A percentile compares a stretch with the other conserved stretches of the same genome.
phyloP scores from a whole-genome alignment of 2,888 invertebrate genomes.

The Mimumesa dahlbomi region DNA sequence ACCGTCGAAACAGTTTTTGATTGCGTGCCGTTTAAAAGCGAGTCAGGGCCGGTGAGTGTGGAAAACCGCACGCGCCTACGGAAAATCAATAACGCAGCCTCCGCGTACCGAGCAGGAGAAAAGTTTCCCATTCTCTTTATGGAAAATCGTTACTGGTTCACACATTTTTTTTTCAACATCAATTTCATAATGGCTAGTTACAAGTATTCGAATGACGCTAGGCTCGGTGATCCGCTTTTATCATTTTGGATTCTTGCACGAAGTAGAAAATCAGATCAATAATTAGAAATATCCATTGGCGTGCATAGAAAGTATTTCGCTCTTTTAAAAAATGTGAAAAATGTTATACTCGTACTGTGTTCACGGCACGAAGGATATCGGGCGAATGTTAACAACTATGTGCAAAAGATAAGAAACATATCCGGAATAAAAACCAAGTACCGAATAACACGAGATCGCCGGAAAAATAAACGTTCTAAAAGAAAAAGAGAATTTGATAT shows the following conservation, averaged over 20 bases:
- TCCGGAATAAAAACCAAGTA: too few species aligned
- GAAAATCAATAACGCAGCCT: conserved; percentile 66
- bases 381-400: too few species aligned
- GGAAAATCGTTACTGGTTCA: conserved; percentile 30
- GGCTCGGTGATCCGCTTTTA: neutral
- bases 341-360: too few species aligned
- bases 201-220: neutral
- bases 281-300: too few species aligned
- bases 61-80: conserved; percentile 67
- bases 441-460: neutral
- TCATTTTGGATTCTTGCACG: neutral
- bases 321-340: too few species aligned
- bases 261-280: too few species aligned
- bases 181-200: neutral
- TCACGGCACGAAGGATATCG: too few species aligned
- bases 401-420: too few species aligned
- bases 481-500: neutral
- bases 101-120: conserved; percentile 41
- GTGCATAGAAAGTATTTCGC: too few species aligned
- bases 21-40: conserved; percentile 53
- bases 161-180: conserved; percentile 7
- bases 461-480: neutral
- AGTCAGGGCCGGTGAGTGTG: conserved; percentile 48
- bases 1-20: conserved; percentile 35
- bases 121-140: conserved; percentile 40